Conservation (phyloP, 2,888 invertebrate species). For the Candidula unifasciata region DNA sequence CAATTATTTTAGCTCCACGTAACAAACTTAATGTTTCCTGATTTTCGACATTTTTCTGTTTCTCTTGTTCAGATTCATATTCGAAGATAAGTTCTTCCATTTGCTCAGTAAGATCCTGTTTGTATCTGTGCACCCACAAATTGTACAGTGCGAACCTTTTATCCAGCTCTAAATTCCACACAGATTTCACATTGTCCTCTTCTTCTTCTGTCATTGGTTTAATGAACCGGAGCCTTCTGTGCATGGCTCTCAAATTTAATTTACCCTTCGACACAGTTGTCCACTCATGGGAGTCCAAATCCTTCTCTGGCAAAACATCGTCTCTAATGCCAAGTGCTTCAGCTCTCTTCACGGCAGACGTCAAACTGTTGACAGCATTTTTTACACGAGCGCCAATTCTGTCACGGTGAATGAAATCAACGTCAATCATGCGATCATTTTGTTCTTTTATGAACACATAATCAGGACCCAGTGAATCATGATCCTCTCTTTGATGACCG, state of each 20-base stretch:
- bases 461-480: background rate
- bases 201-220: slow-evolving; percentile 58
- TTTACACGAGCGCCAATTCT: background rate
- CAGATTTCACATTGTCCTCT: slow-evolving; percentile 57
- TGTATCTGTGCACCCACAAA: slow-evolving; percentile 71
- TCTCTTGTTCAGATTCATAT: slow-evolving; percentile 56
- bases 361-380: background rate
- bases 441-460: slow-evolving; percentile 23
- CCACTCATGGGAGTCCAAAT: background rate
- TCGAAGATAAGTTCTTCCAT: slow-evolving; percentile 53
- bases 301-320: background rate
- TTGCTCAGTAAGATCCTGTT: slow-evolving; percentile 49
- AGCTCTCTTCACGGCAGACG: background rate
- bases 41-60: slow-evolving; percentile 57
- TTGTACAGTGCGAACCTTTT: slow-evolving; percentile 78
- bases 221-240: background rate
- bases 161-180: slow-evolving; percentile 64
- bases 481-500: background rate
- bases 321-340: slow-evolving; percentile 11
- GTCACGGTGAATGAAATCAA: slow-evolving; percentile 27
- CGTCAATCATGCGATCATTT: slow-evolving; percentile 41
- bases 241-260: background rate
- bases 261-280: background rate
- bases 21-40: slow-evolving; percentile 66
- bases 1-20: slow-evolving; percentile 64